These are phyloP conservation scores for Pelosia muscerda DNA, from an alignment of 2,888 invertebrate genomes.

Conservation along the genomic window DNA sequence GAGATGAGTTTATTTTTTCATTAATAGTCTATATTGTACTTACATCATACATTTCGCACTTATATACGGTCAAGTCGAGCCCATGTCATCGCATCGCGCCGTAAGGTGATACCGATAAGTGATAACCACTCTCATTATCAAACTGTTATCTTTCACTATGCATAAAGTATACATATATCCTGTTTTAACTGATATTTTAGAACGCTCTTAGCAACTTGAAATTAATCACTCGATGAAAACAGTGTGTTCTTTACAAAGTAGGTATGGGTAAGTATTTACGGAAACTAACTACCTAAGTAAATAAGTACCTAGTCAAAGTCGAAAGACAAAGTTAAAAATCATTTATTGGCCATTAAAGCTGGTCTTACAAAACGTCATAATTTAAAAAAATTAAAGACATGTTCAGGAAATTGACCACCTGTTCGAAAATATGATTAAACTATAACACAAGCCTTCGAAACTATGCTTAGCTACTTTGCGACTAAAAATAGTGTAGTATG, in stretches of 20 bases:
- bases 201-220: not conserved
- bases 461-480: no score
- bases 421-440: no score
- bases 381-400: not conserved
- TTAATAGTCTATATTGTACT: not conserved
- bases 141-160: slow-evolving; percentile 41
- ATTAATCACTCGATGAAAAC: not conserved
- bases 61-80: slow-evolving; percentile 23
- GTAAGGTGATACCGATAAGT: slow-evolving; percentile 51
- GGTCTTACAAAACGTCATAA: not conserved
- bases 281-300: no score
- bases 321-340: no score
- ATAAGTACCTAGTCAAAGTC: no score
- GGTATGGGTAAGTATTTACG: no score
- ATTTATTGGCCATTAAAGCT: no score
- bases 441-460: no score
- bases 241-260: not conserved
- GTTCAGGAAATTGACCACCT: no score
- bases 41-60: slow-evolving; percentile 19
- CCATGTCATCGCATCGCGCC: slow-evolving; percentile 40
- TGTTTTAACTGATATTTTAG: not conserved
- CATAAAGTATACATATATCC: slow-evolving; percentile 13
- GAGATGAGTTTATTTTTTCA: not conserved
- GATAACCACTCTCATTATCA: slow-evolving; percentile 51
- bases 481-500: no score